These are phyloP conservation scores for Turnix velox DNA, from an alignment of 2,113 vertebrate species.

Conservation along the genomic window DNA sequence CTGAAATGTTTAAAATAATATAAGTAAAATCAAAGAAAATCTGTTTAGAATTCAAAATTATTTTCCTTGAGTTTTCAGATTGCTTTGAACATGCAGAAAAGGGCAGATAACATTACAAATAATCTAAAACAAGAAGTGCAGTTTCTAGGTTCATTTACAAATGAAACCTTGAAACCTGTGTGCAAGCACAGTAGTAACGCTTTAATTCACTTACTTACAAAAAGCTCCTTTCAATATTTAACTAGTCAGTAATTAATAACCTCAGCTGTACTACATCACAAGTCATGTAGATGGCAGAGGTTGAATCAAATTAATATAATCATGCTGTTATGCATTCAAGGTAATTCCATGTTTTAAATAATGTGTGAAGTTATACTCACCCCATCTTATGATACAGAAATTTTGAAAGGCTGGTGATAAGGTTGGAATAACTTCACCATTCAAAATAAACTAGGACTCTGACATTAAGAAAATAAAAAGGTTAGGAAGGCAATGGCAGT, in stretches of 20 bases:
- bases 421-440: neutral
- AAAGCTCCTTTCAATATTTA: conserved; percentile 19
- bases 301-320: neutral
- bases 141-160: neutral
- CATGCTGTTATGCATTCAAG: neutral
- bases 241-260: conserved; percentile 28
- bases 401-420: neutral
- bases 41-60: neutral
- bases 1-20: neutral
- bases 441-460: neutral
- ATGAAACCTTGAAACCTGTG: neutral
- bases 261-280: conserved; percentile 18
- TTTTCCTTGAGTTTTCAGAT: neutral
- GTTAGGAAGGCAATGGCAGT: neutral
- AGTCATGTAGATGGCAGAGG: neutral
- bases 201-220: neutral
- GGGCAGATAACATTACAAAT: neutral
- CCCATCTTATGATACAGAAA: neutral
- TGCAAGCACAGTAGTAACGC: neutral
- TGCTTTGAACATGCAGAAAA: neutral
- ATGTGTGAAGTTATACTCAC: neutral
- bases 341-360: neutral
- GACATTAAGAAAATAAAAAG: neutral
- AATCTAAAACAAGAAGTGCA: accelerated
- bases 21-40: neutral